Percentiles rank a stretch among this genome's conserved stretches.
Conservation (phyloP, 1,140 invertebrate species). For the Penaeus indicus region DNA sequence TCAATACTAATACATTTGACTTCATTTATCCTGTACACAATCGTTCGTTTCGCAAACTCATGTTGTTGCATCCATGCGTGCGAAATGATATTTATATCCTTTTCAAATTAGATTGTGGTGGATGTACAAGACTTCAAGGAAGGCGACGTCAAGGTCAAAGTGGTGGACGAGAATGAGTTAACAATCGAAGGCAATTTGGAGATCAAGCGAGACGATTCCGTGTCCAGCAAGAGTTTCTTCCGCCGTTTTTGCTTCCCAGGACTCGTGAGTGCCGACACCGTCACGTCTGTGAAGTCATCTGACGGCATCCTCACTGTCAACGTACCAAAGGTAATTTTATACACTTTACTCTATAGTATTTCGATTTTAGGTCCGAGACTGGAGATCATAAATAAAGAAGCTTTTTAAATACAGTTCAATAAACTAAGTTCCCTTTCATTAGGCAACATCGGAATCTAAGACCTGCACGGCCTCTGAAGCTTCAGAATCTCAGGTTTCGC, state of each 20-base stretch:
- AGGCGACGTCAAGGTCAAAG: constrained; percentile 36
- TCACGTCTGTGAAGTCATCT: constrained; percentile 38
- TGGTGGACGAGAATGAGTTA: constrained; percentile 41
- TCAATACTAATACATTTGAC: background rate
- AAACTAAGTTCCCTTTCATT: too few relatives aligned
- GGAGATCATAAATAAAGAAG: too few relatives aligned
- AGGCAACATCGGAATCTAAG: too few relatives aligned
- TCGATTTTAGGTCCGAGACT: too few relatives aligned
- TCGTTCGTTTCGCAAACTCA: too few relatives aligned
- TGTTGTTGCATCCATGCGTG: too few relatives aligned
- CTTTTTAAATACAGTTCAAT: too few relatives aligned
- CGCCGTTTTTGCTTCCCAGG: constrained; percentile 43
- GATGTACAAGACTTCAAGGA: constrained; percentile 50
- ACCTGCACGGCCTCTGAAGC: too few relatives aligned
- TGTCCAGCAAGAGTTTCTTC: constrained; percentile 32
- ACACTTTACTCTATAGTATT: too few relatives aligned
- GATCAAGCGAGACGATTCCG: constrained; percentile 5
- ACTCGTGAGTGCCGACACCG: background rate
- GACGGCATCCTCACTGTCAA: constrained; percentile 53
- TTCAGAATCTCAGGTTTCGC: too few relatives aligned
- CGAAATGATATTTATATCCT: background rate
- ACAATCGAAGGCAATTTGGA: constrained; percentile 40
- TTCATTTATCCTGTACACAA: too few relatives aligned
- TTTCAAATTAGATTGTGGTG: constrained; percentile 33
- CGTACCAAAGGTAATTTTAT: constrained; percentile 22